Evolutionary conservation across 2,888 invertebrate species (phyloP), one percentile per base, ranked within the genome.

Genomic region (Melangyna quadrimaculata): DNA sequence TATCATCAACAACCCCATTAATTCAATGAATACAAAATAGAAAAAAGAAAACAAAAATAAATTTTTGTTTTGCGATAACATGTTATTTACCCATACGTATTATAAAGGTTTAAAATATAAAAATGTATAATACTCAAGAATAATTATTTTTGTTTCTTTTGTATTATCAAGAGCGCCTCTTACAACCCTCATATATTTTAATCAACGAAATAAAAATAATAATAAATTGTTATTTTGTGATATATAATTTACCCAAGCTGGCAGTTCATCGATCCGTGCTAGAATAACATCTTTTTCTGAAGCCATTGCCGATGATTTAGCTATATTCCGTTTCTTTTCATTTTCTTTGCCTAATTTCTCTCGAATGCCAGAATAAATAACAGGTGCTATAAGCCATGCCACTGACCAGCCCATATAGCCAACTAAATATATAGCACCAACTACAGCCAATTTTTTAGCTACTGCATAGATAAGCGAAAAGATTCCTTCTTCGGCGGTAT

Each of bases 201-300:
- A 37, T 37, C 14, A 35, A 12, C 12, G 27, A 37, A n/a, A 5
- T 17, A 7, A 40, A 40, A 40, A 43, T 19, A 8, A 17, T 43
- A 7, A 43, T 17, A 17, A n/a, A 19, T 9, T 9, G 6, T 40
- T 40, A 0, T 45, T 45, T 45, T 12, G 3, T 9, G 0, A 45
- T 22, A 22, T 14, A 14, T 0, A 12, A 35, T 94, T 93, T 92
- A 97, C 98, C 98, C 98, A 98, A 29, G 98, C 96, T 37, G 98
- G 98, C 88, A 98, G 92, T 92, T 98, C 98, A 90, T 97, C 96
- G 70, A 98, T 94, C 89, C 96, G 94, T 3, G 97, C 97, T 87
- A 97, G 93, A 86, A 98, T 96, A 40, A 98, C 95, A 89, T 96
- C 96, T 92, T 97, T 97, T 92, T 98, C 98, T 67, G 96, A 96